Evolutionary conservation across 1,140 invertebrate genomes (phyloP).

Genomic region (Sinella curviseta): DNA sequence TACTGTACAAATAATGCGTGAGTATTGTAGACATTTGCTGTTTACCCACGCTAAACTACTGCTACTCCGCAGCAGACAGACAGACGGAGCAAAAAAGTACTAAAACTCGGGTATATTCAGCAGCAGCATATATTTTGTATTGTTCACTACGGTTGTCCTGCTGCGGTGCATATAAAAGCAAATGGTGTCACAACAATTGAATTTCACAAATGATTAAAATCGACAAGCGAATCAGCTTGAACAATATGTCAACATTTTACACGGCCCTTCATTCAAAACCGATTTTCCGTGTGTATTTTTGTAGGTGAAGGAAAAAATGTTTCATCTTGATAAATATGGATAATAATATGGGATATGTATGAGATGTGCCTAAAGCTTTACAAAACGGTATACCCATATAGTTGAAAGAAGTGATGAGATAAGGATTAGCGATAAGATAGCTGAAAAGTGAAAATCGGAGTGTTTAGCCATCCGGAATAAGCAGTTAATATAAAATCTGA

Average conservation of each 20-base stretch:
- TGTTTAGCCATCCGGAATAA: background rate
- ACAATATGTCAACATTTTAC: background rate
- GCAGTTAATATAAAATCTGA: background rate
- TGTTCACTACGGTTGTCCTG: background rate
- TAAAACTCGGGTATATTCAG: background rate
- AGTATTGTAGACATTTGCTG: background rate
- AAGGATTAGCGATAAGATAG: background rate
- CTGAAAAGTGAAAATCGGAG: background rate
- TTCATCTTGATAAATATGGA: background rate
- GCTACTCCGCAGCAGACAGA: background rate
- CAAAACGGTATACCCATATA: too few relatives aligned
- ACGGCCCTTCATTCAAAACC: background rate
- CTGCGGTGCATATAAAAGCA: background rate
- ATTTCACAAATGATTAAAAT: background rate
- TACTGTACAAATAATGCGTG: slow-evolving; percentile 21
- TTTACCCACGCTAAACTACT: too few relatives aligned
- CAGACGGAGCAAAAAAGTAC: background rate
- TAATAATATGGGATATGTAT: too few relatives aligned
- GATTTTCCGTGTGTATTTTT: background rate
- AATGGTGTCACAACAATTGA: background rate
- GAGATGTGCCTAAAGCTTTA: too few relatives aligned
- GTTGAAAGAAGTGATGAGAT: background rate
- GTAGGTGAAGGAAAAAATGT: background rate
- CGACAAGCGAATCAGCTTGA: background rate
- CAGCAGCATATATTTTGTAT: background rate